Conservation (phyloP, 2,113 vertebrate genomes). For the Dromaius novaehollandiae region DNA sequence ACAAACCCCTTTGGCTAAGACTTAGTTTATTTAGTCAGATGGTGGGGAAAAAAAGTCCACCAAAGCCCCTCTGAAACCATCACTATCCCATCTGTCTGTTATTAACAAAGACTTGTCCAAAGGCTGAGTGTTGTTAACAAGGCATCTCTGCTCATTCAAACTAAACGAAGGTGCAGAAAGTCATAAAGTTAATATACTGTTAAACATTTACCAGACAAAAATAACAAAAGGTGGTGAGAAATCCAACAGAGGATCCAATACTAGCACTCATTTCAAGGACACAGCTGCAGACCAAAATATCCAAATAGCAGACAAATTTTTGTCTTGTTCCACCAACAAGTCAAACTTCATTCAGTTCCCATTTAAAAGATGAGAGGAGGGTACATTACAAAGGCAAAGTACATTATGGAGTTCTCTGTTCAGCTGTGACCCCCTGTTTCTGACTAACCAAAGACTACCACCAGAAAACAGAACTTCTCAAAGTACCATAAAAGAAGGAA, state of each 20-base stretch:
- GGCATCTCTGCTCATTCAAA: constrained; percentile 40
- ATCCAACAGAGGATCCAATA: neutral
- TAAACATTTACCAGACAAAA: constrained; percentile 26
- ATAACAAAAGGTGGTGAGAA: constrained; percentile 21
- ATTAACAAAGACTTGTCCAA: constrained; percentile 53
- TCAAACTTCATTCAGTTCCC: neutral
- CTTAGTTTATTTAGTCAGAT: constrained; percentile 67
- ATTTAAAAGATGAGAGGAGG: neutral
- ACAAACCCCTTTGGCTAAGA: constrained; percentile 67
- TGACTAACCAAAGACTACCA: neutral
- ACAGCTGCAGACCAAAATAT: neutral
- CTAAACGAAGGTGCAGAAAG: constrained; percentile 36
- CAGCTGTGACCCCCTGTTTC: neutral
- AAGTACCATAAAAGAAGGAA: neutral
- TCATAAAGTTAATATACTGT: constrained; percentile 53
- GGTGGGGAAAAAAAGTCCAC: neutral
- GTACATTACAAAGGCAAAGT: neutral
- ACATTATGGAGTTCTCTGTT: neutral
- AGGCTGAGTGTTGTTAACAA: constrained; percentile 60
- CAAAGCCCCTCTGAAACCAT: constrained; percentile 43
- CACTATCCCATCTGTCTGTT: constrained; percentile 66
- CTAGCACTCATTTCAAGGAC: neutral
- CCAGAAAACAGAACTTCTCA: neutral
- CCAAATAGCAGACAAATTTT: neutral
- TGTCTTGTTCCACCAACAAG: neutral